Evolutionary conservation across 2,113 vertebrate genomes (phyloP).

Genomic region (Caranx ignobilis): DNA sequence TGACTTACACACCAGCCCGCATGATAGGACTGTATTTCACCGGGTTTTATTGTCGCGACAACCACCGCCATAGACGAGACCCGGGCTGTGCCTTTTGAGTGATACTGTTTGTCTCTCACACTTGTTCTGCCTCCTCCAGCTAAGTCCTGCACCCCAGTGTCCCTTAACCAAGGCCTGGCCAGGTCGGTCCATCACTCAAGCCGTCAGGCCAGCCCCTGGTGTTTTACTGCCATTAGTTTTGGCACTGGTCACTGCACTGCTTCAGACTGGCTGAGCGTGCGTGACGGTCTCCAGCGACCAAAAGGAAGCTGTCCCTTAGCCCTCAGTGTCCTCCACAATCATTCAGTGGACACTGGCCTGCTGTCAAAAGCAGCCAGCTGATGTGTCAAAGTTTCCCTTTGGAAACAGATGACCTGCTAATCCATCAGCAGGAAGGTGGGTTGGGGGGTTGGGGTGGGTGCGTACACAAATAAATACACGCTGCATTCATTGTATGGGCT

Average conservation of each 20-base stretch:
- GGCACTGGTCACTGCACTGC: conserved; percentile 59
- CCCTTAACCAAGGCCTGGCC: conserved; percentile 53
- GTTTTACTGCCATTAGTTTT: conserved; percentile 70
- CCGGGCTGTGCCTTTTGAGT: conserved; percentile 37
- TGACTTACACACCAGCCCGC: conserved; percentile 53
- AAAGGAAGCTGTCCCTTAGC: conserved; percentile 53
- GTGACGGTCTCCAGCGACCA: conserved; percentile 49
- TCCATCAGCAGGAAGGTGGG: conserved; percentile 13
- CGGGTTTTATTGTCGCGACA: conserved; percentile 60
- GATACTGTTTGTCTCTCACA: conserved; percentile 56
- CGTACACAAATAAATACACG: conserved; percentile 28
- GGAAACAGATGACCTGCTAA: conserved; percentile 23
- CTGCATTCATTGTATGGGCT: conserved; percentile 11
- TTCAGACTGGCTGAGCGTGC: conserved; percentile 58
- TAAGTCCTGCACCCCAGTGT: conserved; percentile 31
- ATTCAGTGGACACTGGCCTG: conserved; percentile 47
- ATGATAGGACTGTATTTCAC: conserved; percentile 68
- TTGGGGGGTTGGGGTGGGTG: not conserved
- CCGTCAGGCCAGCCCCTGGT: conserved; percentile 51
- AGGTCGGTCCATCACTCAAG: conserved; percentile 63
- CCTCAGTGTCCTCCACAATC: conserved; percentile 58
- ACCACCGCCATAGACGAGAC: conserved; percentile 45
- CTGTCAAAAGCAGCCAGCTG: conserved; percentile 41
- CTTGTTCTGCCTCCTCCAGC: conserved; percentile 52
- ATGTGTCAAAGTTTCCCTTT: conserved; percentile 29